These are phyloP conservation scores for Polypterus senegalus DNA, from an alignment of 2,113 vertebrate species.

Conservation along the genomic window DNA sequence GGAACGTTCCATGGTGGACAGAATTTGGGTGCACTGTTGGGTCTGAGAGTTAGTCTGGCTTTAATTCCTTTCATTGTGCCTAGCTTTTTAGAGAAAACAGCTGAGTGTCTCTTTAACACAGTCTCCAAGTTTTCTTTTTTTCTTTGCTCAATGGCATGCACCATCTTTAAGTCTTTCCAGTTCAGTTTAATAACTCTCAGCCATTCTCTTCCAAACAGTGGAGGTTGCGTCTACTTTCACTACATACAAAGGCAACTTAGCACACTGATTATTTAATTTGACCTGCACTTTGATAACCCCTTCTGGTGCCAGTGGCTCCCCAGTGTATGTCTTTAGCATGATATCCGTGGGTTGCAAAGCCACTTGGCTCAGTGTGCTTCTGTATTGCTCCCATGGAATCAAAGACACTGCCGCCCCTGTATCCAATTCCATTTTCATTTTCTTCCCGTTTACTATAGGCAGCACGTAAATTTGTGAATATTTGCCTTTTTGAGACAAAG, in stretches of 20 bases:
- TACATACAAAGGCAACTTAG: background rate
- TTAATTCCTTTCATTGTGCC: no score
- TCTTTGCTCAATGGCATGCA: no score
- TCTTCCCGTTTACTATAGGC: background rate
- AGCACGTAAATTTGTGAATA: background rate
- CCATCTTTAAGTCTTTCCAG: no score
- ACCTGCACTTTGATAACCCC: constrained; percentile 7
- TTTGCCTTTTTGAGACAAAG: constrained; percentile 3
- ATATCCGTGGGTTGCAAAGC: constrained; percentile 1
- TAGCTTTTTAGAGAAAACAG: no score
- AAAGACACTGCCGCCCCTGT: constrained; percentile 9
- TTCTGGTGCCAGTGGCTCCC: constrained; percentile 4
- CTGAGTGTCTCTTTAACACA: no score
- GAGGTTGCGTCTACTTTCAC: constrained; percentile 1
- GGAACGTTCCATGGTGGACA: no score
- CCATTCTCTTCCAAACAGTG: constrained; percentile 7
- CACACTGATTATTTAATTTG: background rate
- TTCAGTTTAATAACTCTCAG: background rate
- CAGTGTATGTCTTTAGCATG: constrained; percentile 5
- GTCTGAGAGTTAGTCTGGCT: no score
- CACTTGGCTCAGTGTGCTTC: background rate
- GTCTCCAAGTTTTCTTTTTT: no score
- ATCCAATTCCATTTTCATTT: background rate
- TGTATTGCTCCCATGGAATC: background rate
- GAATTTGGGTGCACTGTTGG: no score